A percentile compares a stretch with the other conserved stretches of the same genome.
phyloP scores from a whole-genome alignment of 2,113 vertebrate genomes.

The Eidolon helvum region DNA sequence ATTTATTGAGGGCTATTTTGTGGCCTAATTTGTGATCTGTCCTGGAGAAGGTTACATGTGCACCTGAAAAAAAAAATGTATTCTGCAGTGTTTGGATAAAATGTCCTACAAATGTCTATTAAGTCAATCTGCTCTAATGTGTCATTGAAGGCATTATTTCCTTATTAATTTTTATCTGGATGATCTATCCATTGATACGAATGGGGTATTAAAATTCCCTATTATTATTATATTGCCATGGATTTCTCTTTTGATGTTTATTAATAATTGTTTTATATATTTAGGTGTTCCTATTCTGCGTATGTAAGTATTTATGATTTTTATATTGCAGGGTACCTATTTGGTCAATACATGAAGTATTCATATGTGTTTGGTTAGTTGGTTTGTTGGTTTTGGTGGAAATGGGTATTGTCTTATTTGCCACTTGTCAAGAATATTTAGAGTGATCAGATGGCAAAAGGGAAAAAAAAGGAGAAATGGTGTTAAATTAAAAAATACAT shows the following conservation, averaged over 20 bases:
- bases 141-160: neutral
- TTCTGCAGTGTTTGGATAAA: neutral
- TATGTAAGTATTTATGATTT: neutral
- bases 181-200: neutral
- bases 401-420: constrained; percentile 35
- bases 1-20: neutral
- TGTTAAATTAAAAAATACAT: constrained; percentile 50
- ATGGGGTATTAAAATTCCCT: too few relatives aligned
- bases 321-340: neutral
- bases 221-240: neutral
- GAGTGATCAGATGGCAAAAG: neutral
- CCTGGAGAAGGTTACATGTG: neutral
- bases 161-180: neutral
- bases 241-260: neutral
- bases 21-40: neutral
- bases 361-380: neutral
- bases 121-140: neutral
- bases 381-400: neutral
- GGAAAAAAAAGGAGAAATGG: constrained; percentile 42
- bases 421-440: constrained; percentile 29
- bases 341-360: neutral
- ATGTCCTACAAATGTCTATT: neutral
- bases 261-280: neutral
- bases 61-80: neutral
- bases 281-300: neutral